phyloP scores from a whole-genome alignment of 1,140 invertebrate species.

The Papilio dardanus region DNA sequence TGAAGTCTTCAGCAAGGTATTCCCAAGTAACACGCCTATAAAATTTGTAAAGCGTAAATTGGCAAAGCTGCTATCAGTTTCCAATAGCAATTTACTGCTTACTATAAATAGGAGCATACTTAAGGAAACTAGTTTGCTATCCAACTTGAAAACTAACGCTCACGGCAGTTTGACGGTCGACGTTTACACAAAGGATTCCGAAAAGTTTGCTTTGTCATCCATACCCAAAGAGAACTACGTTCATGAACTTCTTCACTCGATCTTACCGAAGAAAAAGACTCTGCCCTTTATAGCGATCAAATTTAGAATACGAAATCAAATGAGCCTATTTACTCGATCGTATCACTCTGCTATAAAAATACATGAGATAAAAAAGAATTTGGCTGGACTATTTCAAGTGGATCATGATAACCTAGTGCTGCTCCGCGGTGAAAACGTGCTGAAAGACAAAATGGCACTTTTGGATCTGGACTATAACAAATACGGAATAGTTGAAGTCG shows the following conservation, averaged over 20 bases:
- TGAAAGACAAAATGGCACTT: constrained; percentile 72
- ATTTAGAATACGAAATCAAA: constrained; percentile 75
- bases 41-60: constrained; percentile 76
- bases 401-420: constrained; percentile 68
- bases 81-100: constrained; percentile 68
- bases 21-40: constrained; percentile 70
- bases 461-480: constrained; percentile 77
- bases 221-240: constrained; percentile 72
- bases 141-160: constrained; percentile 66
- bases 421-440: constrained; percentile 61
- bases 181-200: constrained; percentile 70
- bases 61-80: constrained; percentile 69
- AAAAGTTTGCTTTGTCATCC: constrained; percentile 66
- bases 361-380: constrained; percentile 77
- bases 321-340: constrained; percentile 73
- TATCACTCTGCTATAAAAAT: constrained; percentile 75
- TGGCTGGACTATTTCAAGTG: constrained; percentile 69
- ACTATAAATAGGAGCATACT: constrained; percentile 74
- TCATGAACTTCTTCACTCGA: constrained; percentile 66
- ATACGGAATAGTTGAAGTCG: constrained; percentile 78
- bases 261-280: constrained; percentile 68
- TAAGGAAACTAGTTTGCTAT: constrained; percentile 67
- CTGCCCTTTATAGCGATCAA: constrained; percentile 77
- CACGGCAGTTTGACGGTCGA: constrained; percentile 67
- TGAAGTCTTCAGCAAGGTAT: constrained; percentile 73